These are phyloP conservation scores for Scaptomyza flava DNA, from an alignment of 2,888 invertebrate species.

Conservation along the genomic window DNA sequence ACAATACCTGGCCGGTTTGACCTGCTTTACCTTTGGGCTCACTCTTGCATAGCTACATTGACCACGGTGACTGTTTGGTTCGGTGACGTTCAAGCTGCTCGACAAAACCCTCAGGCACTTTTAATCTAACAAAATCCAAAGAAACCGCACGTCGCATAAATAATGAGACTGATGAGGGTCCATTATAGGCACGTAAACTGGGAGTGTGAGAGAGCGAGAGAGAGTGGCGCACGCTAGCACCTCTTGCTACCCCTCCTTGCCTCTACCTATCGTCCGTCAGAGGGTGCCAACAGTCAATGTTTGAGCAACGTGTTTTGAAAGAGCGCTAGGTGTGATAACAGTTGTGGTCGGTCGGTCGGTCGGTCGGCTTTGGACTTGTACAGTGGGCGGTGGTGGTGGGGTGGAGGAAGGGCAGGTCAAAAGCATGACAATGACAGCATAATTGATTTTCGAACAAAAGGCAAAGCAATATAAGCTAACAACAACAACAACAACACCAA, in stretches of 20 bases:
- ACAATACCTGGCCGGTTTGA: constrained; percentile 77
- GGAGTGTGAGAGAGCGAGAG: constrained; percentile 24
- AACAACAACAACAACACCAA: constrained; percentile 30
- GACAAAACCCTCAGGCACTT: constrained; percentile 79
- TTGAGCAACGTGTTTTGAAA: constrained; percentile 79
- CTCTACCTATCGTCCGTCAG: constrained; percentile 23
- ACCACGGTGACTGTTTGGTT: constrained; percentile 72
- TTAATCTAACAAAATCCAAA: constrained; percentile 81
- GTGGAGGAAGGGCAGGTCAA: constrained; percentile 49
- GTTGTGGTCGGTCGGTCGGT: constrained; percentile 66
- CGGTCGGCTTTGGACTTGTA: constrained; percentile 16
- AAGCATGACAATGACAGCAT: constrained; percentile 81
- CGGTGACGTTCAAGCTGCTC: constrained; percentile 62
- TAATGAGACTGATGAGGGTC: constrained; percentile 81
- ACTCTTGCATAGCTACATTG: constrained; percentile 51
- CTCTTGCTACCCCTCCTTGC: constrained; percentile 1
- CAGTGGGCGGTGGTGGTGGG: background rate
- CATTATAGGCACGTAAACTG: constrained; percentile 78
- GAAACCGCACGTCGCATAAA: constrained; percentile 82
- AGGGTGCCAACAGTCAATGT: constrained; percentile 75
- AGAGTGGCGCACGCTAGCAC: constrained; percentile 37
- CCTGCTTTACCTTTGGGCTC: constrained; percentile 68
- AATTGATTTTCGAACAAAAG: constrained; percentile 80
- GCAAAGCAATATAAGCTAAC: constrained; percentile 66
- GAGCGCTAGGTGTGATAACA: constrained; percentile 76